These are phyloP conservation scores for Tauraco erythrolophus DNA, from an alignment of 2,113 vertebrate genomes.

Conservation along the genomic window DNA sequence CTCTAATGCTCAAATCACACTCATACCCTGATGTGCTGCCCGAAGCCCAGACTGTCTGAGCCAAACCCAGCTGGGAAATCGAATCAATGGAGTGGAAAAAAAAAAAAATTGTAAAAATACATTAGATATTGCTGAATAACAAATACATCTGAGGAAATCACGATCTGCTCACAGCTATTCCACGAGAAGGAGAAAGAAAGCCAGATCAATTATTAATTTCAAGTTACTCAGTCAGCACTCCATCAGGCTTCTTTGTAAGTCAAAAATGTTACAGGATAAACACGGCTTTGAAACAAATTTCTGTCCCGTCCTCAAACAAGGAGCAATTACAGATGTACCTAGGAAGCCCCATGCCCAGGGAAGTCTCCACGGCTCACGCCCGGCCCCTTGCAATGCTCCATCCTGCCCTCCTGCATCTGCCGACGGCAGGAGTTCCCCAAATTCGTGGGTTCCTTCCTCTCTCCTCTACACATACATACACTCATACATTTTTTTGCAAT, in stretches of 20 bases:
- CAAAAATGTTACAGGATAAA: conserved; percentile 15
- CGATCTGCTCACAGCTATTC: conserved; percentile 29
- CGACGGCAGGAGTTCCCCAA: neutral
- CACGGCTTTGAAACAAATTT: neutral
- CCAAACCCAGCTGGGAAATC: neutral
- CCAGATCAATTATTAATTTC: conserved; percentile 61
- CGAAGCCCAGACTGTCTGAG: neutral
- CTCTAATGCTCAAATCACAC: neutral
- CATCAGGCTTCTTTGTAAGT: conserved; percentile 24
- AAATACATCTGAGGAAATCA: conserved; percentile 35
- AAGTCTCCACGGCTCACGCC: accelerated
- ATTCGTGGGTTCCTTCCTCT: neutral
- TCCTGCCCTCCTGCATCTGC: neutral
- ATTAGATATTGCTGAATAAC: conserved; percentile 16
- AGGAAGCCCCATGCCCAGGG: neutral
- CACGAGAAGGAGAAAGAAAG: neutral
- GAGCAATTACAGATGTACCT: neutral
- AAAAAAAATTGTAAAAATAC: neutral
- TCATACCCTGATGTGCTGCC: neutral
- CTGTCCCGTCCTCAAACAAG: neutral
- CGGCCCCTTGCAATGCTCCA: neutral
- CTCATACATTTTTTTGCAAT: neutral
- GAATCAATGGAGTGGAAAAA: neutral
- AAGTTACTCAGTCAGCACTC: conserved; percentile 19
- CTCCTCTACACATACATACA: neutral